These are phyloP conservation scores for Ruditapes philippinarum DNA, from an alignment of 1,140 invertebrate genomes.

Conservation along the genomic window DNA sequence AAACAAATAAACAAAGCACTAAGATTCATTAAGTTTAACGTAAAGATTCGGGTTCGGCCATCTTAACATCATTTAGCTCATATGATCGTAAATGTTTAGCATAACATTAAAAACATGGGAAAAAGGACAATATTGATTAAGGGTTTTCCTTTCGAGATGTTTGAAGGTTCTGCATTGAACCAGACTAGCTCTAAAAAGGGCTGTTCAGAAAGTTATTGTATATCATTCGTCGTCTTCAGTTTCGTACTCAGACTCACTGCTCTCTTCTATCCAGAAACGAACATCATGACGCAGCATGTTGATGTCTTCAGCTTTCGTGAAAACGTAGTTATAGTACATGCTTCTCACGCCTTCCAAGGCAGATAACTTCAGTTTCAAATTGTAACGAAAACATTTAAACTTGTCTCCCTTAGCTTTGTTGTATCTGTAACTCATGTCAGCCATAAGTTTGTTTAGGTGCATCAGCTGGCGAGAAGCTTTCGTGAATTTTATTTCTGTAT, in stretches of 20 bases:
- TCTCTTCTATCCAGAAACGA: neutral
- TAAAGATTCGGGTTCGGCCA: too few relatives aligned
- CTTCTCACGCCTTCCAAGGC: neutral
- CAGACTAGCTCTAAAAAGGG: slow-evolving; percentile 24
- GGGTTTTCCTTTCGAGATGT: neutral
- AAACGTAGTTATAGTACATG: slow-evolving; percentile 22
- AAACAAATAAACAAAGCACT: too few relatives aligned
- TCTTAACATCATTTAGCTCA: too few relatives aligned
- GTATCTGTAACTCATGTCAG: neutral
- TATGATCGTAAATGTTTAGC: too few relatives aligned
- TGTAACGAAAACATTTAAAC: neutral
- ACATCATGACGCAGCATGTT: neutral
- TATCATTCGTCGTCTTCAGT: neutral
- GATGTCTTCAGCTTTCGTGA: neutral
- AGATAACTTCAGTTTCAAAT: slow-evolving; percentile 22
- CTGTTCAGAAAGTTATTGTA: neutral
- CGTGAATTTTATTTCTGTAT: slow-evolving; percentile 32
- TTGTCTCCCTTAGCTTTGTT: neutral
- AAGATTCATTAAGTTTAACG: too few relatives aligned
- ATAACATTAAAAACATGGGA: too few relatives aligned
- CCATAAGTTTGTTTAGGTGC: neutral
- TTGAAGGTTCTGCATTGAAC: slow-evolving; percentile 12
- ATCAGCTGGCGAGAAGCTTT: neutral
- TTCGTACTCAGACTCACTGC: neutral
- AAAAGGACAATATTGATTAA: neutral